A percentile compares a stretch with the other conserved stretches of the same genome.
Conservation (phyloP, 2,113 vertebrate genomes). For the Gallinago media region DNA sequence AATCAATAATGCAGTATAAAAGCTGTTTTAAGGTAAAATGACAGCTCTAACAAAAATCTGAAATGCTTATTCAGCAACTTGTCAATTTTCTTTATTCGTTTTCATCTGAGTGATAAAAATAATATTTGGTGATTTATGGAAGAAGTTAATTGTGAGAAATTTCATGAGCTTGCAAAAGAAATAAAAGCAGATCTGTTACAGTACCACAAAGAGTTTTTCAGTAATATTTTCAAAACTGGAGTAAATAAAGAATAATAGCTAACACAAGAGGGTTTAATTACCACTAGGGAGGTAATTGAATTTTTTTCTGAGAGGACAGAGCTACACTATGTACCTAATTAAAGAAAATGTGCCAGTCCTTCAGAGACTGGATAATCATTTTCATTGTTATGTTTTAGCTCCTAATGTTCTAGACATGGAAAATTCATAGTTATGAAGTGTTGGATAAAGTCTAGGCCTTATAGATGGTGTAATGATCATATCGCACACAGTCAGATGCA, state of each 20-base stretch:
- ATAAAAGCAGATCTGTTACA: neutral
- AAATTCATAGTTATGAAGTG: neutral
- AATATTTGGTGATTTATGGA: neutral
- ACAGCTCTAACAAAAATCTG: neutral
- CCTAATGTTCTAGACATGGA: neutral
- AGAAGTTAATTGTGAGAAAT: neutral
- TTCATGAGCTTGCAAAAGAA: neutral
- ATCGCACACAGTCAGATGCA: neutral
- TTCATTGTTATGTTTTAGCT: neutral
- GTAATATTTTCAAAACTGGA: neutral
- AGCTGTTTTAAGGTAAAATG: neutral
- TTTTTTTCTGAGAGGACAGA: neutral
- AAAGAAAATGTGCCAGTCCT: slow-evolving; percentile 1
- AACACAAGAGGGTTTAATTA: slow-evolving; percentile 12
- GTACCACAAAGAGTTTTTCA: neutral
- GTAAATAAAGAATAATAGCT: neutral
- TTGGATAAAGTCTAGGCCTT: neutral
- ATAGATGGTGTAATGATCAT: neutral
- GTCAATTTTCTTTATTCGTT: neutral
- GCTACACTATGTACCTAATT: neutral
- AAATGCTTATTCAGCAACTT: neutral
- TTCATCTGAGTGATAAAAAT: slow-evolving; percentile 3
- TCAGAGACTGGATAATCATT: neutral
- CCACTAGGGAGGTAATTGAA: neutral
- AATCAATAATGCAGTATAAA: slow-evolving; percentile 4